A percentile compares a stretch with the other conserved stretches of the same genome.
These are phyloP conservation scores for Poeciliopsis turneri DNA, from an alignment of 2,797 vertebrate genomes.

Conservation along the genomic window DNA sequence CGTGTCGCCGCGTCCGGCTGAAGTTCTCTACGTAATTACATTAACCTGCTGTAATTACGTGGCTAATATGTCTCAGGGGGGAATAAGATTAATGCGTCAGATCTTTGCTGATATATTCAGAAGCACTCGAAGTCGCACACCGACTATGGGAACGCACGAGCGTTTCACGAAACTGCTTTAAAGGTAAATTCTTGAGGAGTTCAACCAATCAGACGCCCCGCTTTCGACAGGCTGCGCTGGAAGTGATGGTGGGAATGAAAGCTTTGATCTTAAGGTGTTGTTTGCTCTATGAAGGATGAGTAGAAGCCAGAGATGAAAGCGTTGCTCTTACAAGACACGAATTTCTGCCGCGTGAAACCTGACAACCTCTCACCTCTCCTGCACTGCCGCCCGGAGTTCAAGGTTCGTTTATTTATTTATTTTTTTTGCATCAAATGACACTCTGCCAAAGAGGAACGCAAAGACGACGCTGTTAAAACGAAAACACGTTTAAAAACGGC, in stretches of 20 bases:
- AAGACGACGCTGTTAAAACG: neutral
- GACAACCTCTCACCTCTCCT: conserved; percentile 17
- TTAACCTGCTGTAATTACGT: conserved; percentile 60
- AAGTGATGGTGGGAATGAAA: neutral
- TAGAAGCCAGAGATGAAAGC: neutral
- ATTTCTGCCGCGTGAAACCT: conserved; percentile 14
- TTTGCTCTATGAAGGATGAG: neutral
- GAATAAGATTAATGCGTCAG: conserved; percentile 47
- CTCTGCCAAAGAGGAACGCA: conserved; percentile 18
- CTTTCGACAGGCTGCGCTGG: neutral
- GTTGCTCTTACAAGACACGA: neutral
- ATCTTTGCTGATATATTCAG: conserved; percentile 51
- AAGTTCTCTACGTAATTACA: conserved; percentile 55
- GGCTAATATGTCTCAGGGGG: conserved; percentile 57
- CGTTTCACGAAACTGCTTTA: neutral
- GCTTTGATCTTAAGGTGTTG: neutral
- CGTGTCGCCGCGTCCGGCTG: conserved; percentile 28
- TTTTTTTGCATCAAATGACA: conserved; percentile 35
- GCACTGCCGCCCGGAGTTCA: conserved; percentile 38
- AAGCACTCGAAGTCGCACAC: conserved; percentile 23
- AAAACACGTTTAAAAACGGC: neutral
- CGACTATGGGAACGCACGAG: neutral
- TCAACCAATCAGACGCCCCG: neutral
- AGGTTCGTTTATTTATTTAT: conserved; percentile 7
- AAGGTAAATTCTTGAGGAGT: neutral